Evolutionary conservation across 1,140 invertebrate species (phyloP).

Genomic region (Aphis craccivora): DNA sequence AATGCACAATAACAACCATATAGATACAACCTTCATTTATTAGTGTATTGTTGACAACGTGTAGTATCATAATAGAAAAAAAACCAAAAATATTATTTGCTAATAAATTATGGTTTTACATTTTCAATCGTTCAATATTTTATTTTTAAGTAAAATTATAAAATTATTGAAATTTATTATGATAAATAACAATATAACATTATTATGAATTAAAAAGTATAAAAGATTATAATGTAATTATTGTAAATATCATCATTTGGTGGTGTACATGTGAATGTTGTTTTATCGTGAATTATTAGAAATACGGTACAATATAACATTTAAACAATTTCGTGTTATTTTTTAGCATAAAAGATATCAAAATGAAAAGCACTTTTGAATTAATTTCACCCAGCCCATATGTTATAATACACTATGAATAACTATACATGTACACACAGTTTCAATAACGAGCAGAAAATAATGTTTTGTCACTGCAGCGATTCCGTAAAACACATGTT

Average conservation of each 20-base stretch:
- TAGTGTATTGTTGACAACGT: too few relatives aligned
- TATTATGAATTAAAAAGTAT: neutral
- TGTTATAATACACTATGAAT: too few relatives aligned
- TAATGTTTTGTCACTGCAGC: neutral
- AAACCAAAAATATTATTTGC: neutral
- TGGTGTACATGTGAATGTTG: neutral
- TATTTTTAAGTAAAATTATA: too few relatives aligned
- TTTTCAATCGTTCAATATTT: neutral
- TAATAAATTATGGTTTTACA: neutral
- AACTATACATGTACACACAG: neutral
- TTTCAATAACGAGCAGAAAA: neutral
- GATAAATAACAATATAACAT: neutral
- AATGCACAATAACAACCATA: too few relatives aligned
- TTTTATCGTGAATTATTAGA: too few relatives aligned
- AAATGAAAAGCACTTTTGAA: neutral
- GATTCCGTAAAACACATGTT: neutral
- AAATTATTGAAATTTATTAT: too few relatives aligned
- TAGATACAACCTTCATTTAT: too few relatives aligned
- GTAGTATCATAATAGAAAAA: neutral
- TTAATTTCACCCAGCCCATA: neutral
- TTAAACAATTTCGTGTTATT: neutral
- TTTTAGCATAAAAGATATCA: neutral
- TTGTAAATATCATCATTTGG: neutral
- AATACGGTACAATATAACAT: neutral
- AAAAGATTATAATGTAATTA: neutral